Percentiles rank a stretch among this genome's conserved stretches.
Conservation (phyloP, 2,113 vertebrate genomes). For the Oceanodroma tethys region DNA sequence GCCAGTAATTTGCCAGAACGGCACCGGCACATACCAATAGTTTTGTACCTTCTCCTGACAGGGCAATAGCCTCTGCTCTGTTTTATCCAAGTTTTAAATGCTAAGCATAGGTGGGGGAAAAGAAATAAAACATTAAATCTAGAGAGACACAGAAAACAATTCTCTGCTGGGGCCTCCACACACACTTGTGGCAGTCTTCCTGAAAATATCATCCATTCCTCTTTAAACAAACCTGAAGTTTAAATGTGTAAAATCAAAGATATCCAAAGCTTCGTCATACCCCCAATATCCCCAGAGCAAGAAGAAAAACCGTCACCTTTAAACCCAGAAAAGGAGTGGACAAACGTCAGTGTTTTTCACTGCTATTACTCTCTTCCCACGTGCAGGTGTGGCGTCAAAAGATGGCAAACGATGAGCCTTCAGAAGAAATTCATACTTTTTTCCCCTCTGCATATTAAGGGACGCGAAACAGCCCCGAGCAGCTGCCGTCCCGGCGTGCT, state of each 20-base stretch:
- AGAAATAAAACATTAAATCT: background rate
- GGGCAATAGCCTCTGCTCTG: background rate
- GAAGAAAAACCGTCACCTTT: background rate
- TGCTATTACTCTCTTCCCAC: too few relatives aligned
- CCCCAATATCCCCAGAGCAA: background rate
- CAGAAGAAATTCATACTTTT: background rate
- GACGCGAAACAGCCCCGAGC: rapidly evolving
- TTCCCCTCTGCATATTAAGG: rapidly evolving
- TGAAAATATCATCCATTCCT: background rate
- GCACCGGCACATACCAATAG: rapidly evolving
- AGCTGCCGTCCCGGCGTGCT: background rate
- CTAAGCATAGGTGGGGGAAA: background rate
- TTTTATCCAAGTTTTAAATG: background rate
- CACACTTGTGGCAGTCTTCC: background rate
- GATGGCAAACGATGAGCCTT: rapidly evolving
- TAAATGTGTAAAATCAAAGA: background rate
- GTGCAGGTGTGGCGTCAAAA: background rate
- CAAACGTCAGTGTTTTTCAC: background rate
- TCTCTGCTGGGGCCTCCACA: background rate
- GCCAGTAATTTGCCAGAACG: background rate
- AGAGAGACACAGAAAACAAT: background rate
- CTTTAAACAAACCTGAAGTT: background rate
- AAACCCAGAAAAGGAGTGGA: background rate
- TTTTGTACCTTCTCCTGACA: background rate
- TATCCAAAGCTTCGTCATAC: background rate